Evolutionary conservation across 2,113 vertebrate genomes (phyloP), one percentile per base, ranked within the genome.

Genomic region (Aspiorhynchus laticeps): DNA sequence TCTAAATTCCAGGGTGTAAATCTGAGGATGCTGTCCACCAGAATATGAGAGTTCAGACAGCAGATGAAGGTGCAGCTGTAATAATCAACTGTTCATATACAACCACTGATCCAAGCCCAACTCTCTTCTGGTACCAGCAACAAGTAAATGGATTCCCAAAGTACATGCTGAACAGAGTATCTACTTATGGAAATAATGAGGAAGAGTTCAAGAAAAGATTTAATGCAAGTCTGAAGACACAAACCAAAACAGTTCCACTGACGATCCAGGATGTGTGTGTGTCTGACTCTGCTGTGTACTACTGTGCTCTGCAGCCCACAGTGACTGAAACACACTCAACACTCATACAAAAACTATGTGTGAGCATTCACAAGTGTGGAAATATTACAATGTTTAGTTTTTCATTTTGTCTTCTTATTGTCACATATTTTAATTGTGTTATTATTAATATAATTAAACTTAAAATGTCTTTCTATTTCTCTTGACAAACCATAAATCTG

Each of bases 91-190:
- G 53, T 24, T 24, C 21, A 59, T 59, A 59, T 59, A 59, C 19
- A 59, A 59, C 19, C 53, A 59, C 53, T 59, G 5, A 17, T 19
- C 6, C 33, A 33, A 17, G 14, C 15, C 2, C 15, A 21, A 33
- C 33, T 67, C 63, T 67, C 63, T 67, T 67, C 63, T 67, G 63
- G 63, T 67, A 67, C 4, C 59, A 76, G n/a, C 36, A 77, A 26
- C 0, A 24, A 8, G 2, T 51, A 76, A 85, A 85, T 26, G 36
- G 36, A n/a, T 46, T 51, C 46, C 83, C 69, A 9, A 38, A 59
- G 10, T 33, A 48, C 21, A 71, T 74, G 2, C 43, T 51, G 56
- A 59, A 59, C 51, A 53, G 51, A 53, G 15, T 53, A 19, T 1
- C 17, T 56, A 56, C 53, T 21, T 56, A 7, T 19, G 53, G 56